A percentile compares a stretch with the other conserved stretches of the same genome.
phyloP scores from a whole-genome alignment of 2,888 invertebrate genomes.

The Junonia oenone region DNA sequence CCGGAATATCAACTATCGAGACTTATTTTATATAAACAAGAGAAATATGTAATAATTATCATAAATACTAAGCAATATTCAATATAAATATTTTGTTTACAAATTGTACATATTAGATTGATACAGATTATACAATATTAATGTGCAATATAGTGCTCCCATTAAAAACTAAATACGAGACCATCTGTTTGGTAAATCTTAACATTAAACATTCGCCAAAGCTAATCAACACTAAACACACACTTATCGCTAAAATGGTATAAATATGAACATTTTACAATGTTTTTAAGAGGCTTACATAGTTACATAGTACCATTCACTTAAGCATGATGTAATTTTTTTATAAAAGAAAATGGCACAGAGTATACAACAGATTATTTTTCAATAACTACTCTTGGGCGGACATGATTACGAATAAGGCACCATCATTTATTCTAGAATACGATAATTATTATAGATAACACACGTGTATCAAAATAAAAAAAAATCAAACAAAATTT shows the following conservation, averaged over 20 bases:
- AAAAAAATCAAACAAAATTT: neutral
- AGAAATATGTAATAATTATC: too few relatives aligned
- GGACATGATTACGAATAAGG: slow-evolving; percentile 68
- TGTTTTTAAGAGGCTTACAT: neutral
- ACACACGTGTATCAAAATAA: neutral
- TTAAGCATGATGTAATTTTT: neutral
- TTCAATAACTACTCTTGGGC: slow-evolving; percentile 44
- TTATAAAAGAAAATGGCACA: slow-evolving; percentile 30
- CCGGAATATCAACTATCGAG: too few relatives aligned
- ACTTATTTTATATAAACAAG: too few relatives aligned
- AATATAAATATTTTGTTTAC: neutral
- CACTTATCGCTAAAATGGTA: neutral
- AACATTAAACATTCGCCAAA: slow-evolving; percentile 1
- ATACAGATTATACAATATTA: slow-evolving; percentile 3
- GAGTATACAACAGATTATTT: slow-evolving; percentile 23
- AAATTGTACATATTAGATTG: neutral
- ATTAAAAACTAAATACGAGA: slow-evolving; percentile 21
- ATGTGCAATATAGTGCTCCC: slow-evolving; percentile 5
- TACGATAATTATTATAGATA: slow-evolving; percentile 8
- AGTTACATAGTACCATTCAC: neutral
- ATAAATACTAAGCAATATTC: neutral
- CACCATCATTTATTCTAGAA: slow-evolving; percentile 47
- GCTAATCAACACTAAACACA: neutral
- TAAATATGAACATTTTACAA: neutral
- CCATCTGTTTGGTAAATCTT: slow-evolving; percentile 18